phyloP scores from a whole-genome alignment of 1,140 invertebrate species.

The Ips nitidus region DNA sequence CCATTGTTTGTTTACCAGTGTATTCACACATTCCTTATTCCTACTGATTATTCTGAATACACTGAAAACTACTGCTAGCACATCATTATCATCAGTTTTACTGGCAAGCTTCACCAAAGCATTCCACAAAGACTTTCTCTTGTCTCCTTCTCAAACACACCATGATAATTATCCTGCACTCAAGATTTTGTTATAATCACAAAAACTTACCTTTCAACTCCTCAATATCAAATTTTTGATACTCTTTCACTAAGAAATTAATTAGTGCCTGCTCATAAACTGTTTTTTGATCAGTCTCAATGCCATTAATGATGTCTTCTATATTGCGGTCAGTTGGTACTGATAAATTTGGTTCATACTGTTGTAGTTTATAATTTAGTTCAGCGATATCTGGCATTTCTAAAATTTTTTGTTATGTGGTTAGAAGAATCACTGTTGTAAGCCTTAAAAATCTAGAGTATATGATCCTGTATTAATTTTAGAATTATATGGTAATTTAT shows the following conservation, averaged over 20 bases:
- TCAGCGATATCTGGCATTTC: conserved; percentile 19
- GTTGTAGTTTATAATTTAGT: conserved; percentile 23
- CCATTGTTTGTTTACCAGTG: conserved; percentile 67
- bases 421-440: no score
- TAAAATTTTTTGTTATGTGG: neutral
- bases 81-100: conserved; percentile 47
- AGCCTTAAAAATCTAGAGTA: no score
- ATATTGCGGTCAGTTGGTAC: conserved; percentile 21
- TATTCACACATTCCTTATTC: conserved; percentile 72
- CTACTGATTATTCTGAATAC: conserved; percentile 57
- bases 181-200: neutral
- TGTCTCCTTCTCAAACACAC: conserved; percentile 16
- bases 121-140: conserved; percentile 56
- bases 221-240: conserved; percentile 23
- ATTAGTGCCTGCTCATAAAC: conserved; percentile 32
- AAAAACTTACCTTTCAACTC: conserved; percentile 22
- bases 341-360: conserved; percentile 24
- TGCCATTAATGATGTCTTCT: conserved; percentile 29
- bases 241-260: conserved; percentile 33
- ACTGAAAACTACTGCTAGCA: conserved; percentile 41
- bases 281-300: conserved; percentile 20
- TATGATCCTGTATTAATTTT: no score
- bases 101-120: conserved; percentile 56
- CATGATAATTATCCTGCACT: conserved; percentile 5
- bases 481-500: no score